Evolutionary conservation across 2,113 vertebrate species (phyloP), one percentile per base, ranked within the genome.

Genomic region (Capreolus pygargus): DNA sequence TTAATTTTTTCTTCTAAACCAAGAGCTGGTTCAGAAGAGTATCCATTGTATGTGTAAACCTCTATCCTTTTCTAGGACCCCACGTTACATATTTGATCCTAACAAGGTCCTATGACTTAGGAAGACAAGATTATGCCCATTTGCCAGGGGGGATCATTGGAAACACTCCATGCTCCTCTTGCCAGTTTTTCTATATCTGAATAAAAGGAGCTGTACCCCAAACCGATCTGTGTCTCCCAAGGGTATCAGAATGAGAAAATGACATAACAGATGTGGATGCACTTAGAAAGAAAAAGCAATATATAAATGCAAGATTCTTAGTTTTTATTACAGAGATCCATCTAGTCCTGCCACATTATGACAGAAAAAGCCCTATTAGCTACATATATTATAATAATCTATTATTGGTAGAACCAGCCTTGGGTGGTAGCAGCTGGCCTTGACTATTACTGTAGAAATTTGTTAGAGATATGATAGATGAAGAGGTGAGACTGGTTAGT

Each of bases 281-380:
- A 86, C 79, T 96, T 97, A 82, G 82, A 91, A 98, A 91, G 81
- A 54, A 96, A 95, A 97, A 81, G 86, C 92, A 91, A 84, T 94
- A 83, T 76, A 97, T 78, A 96, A 95, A 97, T 94, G 91, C 57
- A 92, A 96, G 92, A 91, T 17, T 97, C 91, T 89, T 57, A 60
- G 91, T 67, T 97, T 89, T 97, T 98, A 97, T 98, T 98, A 94
- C 91, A 91, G 70, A 98, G 93, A 97, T 98, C 91, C 94, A 64
- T 98, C 97, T 93, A 76, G n/a, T 79, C 82, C 85, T 91, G 93
- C 92, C 96, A 98, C 86, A 58, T 92, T 88, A 88, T 91, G 97
- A 96, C 88, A 96, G 86, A 89, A 27, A 43, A 74, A 90, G 60
- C 70, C 81, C 88, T 97, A 97, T 97, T 97, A 95, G 94, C 95